Percentiles rank a stretch among this genome's conserved stretches.
Conservation (phyloP, 2,113 vertebrate species). For the Toxostoma redivivum region DNA sequence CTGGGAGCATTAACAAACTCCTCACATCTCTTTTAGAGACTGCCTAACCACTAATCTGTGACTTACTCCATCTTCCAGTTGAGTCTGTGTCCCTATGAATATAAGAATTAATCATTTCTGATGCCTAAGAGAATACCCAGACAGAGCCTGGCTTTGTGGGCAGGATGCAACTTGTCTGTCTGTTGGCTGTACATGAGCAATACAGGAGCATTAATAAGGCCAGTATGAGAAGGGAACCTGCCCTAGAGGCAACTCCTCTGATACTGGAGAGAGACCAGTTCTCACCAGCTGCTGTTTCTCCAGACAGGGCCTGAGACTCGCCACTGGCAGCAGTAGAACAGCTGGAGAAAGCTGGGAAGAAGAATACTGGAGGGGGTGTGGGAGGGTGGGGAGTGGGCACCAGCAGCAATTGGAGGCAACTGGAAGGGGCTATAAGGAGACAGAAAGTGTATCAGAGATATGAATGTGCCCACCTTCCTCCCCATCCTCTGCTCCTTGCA, state of each 20-base stretch:
- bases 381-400: background rate
- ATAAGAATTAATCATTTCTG: background rate
- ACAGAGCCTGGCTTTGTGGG: background rate
- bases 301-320: conserved; percentile 9
- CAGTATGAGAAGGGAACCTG: background rate
- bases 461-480: background rate
- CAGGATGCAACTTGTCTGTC: background rate
- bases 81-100: background rate
- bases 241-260: background rate
- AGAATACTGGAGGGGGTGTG: background rate
- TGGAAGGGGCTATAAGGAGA: background rate
- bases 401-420: background rate
- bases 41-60: background rate
- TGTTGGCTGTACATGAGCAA: background rate
- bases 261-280: background rate
- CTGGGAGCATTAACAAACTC: background rate
- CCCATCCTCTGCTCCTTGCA: background rate
- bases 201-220: background rate
- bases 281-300: background rate
- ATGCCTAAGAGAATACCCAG: background rate
- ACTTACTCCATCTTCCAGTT: background rate
- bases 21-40: background rate
- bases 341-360: background rate
- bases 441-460: background rate
- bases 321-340: background rate